Percentiles rank a stretch among this genome's conserved stretches.
Conservation (phyloP, 2,113 vertebrate genomes). For the Cervus canadensis region DNA sequence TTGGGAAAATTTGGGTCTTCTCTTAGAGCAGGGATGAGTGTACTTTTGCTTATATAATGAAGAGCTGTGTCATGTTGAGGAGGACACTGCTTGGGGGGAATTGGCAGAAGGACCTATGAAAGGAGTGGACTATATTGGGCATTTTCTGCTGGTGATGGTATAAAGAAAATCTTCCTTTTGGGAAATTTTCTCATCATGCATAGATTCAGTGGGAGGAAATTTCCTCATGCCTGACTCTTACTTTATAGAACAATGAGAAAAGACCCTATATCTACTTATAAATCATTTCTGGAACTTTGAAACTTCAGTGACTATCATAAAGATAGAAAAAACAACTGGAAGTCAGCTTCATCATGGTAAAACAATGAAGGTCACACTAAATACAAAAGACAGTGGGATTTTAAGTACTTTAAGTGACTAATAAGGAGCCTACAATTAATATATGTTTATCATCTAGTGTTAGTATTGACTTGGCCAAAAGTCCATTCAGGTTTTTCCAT, state of each 20-base stretch:
- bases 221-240: not conserved
- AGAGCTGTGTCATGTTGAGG: not conserved
- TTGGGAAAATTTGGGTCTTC: not conserved
- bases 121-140: not conserved
- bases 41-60: not conserved
- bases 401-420: not conserved
- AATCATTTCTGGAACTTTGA: not conserved
- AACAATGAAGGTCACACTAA: not conserved
- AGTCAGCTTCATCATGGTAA: not conserved
- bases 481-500: not conserved
- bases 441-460: not conserved
- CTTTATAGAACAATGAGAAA: not conserved
- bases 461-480: not conserved
- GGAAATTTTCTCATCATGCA: not conserved
- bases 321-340: not conserved
- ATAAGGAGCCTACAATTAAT: not conserved
- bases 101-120: not conserved
- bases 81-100: not conserved
- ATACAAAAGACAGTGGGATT: not conserved
- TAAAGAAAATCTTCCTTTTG: not conserved
- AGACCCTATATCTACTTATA: not conserved
- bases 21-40: not conserved
- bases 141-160: not conserved
- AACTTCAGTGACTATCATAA: slow-evolving; percentile 1
- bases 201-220: not conserved